These are phyloP conservation scores for Cybosia mesomella DNA, from an alignment of 2,888 invertebrate genomes.

Conservation along the genomic window DNA sequence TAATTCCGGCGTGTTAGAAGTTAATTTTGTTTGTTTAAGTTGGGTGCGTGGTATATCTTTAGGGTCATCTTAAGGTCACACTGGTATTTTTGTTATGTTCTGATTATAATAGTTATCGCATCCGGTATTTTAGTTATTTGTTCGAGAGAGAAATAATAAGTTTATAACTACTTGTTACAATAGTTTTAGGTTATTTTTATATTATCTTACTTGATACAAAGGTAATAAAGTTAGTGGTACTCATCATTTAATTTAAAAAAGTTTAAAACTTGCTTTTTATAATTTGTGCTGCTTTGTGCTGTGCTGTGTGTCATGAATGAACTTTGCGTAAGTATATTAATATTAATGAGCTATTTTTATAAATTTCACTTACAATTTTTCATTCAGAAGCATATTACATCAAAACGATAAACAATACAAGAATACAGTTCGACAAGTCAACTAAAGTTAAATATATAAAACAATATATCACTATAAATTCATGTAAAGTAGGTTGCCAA, in stretches of 20 bases:
- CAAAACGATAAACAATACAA: too few relatives aligned
- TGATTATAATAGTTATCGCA: constrained; percentile 26
- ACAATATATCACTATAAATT: neutral
- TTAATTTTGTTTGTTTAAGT: constrained; percentile 32
- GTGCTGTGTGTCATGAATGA: neutral
- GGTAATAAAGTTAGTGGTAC: too few relatives aligned
- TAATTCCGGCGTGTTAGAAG: constrained; percentile 33
- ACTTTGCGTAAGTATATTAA: neutral
- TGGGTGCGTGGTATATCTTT: constrained; percentile 5
- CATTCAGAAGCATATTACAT: too few relatives aligned
- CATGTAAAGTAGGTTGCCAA: neutral
- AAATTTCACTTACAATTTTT: too few relatives aligned
- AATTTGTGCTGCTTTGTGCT: neutral
- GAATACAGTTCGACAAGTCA: too few relatives aligned
- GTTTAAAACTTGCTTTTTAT: neutral
- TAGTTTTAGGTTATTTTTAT: neutral
- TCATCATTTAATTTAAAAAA: neutral
- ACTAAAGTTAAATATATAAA: too few relatives aligned
- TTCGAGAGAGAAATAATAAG: neutral
- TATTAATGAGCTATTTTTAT: too few relatives aligned
- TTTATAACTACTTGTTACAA: neutral
- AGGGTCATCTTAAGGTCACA: constrained; percentile 34
- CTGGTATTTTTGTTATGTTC: constrained; percentile 28
- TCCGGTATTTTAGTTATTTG: constrained; percentile 26
- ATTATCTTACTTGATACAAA: neutral